Conservation (phyloP, 2,797 vertebrate genomes). For the Galagoides demidoff region DNA sequence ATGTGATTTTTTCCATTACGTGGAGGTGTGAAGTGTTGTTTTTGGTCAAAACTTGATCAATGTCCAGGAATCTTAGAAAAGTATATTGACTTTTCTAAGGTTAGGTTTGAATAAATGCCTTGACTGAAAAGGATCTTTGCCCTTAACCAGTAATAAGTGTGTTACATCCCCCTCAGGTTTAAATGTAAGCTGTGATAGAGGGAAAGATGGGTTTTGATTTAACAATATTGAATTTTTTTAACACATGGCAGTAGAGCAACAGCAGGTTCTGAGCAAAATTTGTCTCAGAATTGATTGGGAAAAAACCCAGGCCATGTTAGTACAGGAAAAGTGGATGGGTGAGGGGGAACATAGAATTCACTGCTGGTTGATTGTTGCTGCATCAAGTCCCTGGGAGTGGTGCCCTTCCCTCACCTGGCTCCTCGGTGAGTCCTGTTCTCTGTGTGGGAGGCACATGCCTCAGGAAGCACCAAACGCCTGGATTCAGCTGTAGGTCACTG, state of each 20-base stretch:
- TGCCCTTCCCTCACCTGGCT: not conserved
- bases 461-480: not conserved
- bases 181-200: not conserved
- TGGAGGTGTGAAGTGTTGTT: not conserved
- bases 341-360: not conserved
- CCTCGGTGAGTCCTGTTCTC: not conserved
- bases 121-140: not conserved
- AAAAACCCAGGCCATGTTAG: not conserved
- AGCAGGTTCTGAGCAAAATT: not conserved
- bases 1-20: not conserved
- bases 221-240: not conserved
- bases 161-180: not conserved
- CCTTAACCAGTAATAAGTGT: not conserved
- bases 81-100: not conserved
- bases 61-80: not conserved
- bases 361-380: not conserved
- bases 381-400: not conserved
- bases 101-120: not conserved
- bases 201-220: not conserved
- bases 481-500: not conserved
- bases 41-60: not conserved
- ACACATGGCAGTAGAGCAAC: not conserved
- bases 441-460: not conserved
- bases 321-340: not conserved
- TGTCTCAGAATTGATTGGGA: not conserved